Conservation (phyloP, 2,797 vertebrate species). For the Orientallactaga sibirica region DNA sequence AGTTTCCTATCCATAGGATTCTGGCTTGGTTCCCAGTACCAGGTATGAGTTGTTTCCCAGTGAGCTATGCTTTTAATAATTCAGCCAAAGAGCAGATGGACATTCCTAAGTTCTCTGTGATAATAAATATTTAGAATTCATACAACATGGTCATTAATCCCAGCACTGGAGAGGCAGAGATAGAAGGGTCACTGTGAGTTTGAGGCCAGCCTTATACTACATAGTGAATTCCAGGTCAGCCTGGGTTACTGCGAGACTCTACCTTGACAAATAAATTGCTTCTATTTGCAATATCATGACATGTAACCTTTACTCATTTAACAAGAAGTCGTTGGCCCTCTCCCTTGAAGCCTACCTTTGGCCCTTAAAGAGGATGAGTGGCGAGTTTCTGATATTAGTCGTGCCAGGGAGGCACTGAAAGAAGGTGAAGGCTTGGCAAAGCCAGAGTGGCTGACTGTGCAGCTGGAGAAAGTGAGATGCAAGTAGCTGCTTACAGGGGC, state of each 20-base stretch:
- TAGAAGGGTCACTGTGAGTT: too few relatives aligned
- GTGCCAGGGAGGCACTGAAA: background rate
- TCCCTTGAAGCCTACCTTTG: background rate
- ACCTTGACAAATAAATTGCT: background rate
- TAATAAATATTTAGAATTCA: slow-evolving; percentile 18
- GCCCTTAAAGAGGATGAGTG: background rate
- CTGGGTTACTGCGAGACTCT: too few relatives aligned
- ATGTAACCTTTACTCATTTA: background rate
- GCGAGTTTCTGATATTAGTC: background rate
- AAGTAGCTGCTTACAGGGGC: background rate
- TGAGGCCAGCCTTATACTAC: too few relatives aligned
- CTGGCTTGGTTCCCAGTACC: too few relatives aligned
- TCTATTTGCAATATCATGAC: background rate
- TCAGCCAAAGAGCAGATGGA: background rate
- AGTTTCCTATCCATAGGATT: too few relatives aligned
- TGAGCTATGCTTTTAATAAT: background rate
- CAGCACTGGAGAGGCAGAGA: too few relatives aligned
- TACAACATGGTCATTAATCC: background rate
- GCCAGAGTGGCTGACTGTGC: background rate
- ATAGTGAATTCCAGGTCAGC: too few relatives aligned
- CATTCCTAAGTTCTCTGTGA: background rate
- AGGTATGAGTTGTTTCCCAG: too few relatives aligned
- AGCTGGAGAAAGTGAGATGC: background rate
- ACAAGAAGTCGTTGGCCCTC: background rate
- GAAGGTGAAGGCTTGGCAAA: background rate